These are phyloP conservation scores for Luperina nickerlii DNA, from an alignment of 2,888 invertebrate species.

Conservation along the genomic window DNA sequence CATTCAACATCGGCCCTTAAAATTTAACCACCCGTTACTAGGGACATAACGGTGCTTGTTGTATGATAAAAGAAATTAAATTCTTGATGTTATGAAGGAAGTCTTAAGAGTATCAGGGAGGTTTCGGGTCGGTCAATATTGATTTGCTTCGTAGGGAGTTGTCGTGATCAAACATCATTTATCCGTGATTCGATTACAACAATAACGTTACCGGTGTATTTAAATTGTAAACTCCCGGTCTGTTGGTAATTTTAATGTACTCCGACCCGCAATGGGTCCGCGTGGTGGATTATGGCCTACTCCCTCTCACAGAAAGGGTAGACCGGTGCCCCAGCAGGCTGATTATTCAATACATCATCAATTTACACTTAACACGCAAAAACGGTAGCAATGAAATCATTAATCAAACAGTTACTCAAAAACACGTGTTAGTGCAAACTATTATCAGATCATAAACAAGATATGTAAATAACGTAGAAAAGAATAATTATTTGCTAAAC, in stretches of 20 bases:
- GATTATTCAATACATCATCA: not conserved
- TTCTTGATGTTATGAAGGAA: not conserved
- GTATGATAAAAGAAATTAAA: not conserved
- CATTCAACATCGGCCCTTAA: no score
- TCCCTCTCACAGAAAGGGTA: not conserved
- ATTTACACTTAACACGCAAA: not conserved
- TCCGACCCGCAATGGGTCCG: not conserved
- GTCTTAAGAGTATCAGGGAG: not conserved
- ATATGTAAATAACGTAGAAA: conserved; percentile 29
- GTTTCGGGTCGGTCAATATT: not conserved
- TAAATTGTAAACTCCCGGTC: not conserved
- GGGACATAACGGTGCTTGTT: not conserved
- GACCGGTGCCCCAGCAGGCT: not conserved
- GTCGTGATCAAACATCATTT: not conserved
- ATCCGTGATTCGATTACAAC: not conserved
- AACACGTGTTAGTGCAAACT: conserved; percentile 1
- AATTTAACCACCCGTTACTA: no score
- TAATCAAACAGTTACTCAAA: not conserved
- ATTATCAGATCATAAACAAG: conserved; percentile 19
- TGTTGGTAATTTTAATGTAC: not conserved
- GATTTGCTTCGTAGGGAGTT: not conserved
- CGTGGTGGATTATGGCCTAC: not conserved
- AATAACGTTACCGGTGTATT: not conserved
- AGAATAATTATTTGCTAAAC: conserved; percentile 25
- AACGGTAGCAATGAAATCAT: not conserved